Conservation (phyloP, 2,113 vertebrate species). For the Lathamus discolor region DNA sequence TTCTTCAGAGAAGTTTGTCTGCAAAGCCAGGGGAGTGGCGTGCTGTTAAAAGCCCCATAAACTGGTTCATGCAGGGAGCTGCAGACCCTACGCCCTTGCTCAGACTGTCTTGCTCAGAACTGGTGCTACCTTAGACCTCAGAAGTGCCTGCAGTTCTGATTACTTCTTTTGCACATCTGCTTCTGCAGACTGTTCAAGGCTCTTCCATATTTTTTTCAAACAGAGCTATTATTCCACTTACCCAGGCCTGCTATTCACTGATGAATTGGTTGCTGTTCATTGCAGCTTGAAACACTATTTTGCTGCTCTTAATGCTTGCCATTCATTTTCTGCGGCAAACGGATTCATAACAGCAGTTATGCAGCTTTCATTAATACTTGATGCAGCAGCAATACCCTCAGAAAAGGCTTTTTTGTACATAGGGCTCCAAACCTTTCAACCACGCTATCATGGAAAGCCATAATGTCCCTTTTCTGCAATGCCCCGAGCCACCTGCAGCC, state of each 20-base stretch:
- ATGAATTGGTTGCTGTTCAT: conserved; percentile 35
- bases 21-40: not conserved
- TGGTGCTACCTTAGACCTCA: not conserved
- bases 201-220: conserved; percentile 29
- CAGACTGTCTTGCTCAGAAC: rapidly evolving
- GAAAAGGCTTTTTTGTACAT: conserved; percentile 58
- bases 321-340: conserved; percentile 14
- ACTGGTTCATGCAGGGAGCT: rapidly evolving
- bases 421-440: conserved; percentile 53
- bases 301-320: conserved; percentile 32
- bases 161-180: not conserved
- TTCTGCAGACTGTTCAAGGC: not conserved
- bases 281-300: conserved; percentile 16
- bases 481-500: conserved; percentile 70
- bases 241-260: not conserved
- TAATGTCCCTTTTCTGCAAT: conserved; percentile 59
- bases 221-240: conserved; percentile 27
- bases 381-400: conserved; percentile 29
- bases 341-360: conserved; percentile 32
- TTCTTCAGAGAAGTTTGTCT: not conserved
- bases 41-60: not conserved
- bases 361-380: conserved; percentile 51
- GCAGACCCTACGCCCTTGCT: not conserved
- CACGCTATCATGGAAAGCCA: not conserved
- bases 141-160: not conserved